These are phyloP conservation scores for Biston stratarius DNA, from an alignment of 2,888 invertebrate species.

Conservation along the genomic window DNA sequence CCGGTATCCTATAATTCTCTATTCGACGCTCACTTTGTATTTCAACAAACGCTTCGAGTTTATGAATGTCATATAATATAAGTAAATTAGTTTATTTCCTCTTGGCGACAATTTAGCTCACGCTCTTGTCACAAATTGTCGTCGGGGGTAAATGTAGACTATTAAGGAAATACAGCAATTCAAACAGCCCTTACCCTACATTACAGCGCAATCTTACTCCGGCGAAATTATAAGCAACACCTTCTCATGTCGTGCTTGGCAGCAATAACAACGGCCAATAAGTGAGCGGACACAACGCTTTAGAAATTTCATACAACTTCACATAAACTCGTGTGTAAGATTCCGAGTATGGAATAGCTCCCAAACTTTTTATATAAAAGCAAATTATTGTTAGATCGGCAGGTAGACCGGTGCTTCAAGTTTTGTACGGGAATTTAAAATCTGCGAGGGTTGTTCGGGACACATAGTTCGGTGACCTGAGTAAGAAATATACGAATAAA, in stretches of 20 bases:
- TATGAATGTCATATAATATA: conserved; percentile 77
- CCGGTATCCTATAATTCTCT: conserved; percentile 52
- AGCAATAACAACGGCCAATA: conserved; percentile 74
- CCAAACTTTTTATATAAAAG: conserved; percentile 31
- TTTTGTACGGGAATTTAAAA: conserved; percentile 34
- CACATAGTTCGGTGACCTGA: conserved; percentile 52
- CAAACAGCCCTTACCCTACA: conserved; percentile 82
- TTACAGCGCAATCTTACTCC: conserved; percentile 83
- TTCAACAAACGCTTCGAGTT: conserved; percentile 67
- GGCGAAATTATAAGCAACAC: conserved; percentile 85
- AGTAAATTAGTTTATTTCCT: conserved; percentile 86
- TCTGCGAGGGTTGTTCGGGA: conserved; percentile 34
- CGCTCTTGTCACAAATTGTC: conserved; percentile 85
- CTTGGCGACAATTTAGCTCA: conserved; percentile 83
- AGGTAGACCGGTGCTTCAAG: conserved; percentile 23
- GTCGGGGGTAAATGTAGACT: conserved; percentile 84
- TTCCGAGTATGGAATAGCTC: conserved; percentile 33
- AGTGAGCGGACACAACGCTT: conserved; percentile 59
- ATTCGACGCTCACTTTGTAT: conserved; percentile 62
- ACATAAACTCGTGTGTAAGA: conserved; percentile 15
- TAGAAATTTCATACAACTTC: conserved; percentile 55
- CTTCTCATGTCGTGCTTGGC: conserved; percentile 77
- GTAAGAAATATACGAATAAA: conserved; percentile 75
- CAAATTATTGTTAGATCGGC: conserved; percentile 32
- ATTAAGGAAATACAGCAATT: conserved; percentile 87